Conservation (phyloP, 1,140 invertebrate genomes). For the Sycobia sp. region DNA sequence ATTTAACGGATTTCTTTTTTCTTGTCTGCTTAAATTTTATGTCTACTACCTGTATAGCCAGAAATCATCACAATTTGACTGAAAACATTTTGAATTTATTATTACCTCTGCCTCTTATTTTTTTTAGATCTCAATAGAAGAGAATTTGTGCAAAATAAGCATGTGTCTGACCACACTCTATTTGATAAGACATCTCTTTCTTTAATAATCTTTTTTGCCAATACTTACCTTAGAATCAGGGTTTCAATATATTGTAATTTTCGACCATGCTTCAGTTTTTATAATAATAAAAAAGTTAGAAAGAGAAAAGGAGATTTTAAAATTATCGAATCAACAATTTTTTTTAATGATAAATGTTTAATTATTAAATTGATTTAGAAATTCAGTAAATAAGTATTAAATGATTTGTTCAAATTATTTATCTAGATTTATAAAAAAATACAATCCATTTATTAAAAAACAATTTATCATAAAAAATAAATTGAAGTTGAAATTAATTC, state of each 20-base stretch:
- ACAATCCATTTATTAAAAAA: no score
- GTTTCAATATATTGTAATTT: conserved; percentile 1
- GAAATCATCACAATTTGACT: conserved; percentile 35
- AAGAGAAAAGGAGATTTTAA: neutral
- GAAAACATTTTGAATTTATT: conserved; percentile 37
- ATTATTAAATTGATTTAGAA: no score
- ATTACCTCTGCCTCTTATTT: conserved; percentile 45
- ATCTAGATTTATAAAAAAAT: neutral
- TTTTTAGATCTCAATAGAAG: conserved; percentile 41
- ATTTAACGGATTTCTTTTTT: neutral
- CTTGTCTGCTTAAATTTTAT: conserved; percentile 3
- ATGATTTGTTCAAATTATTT: no score
- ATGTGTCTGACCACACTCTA: conserved; percentile 49
- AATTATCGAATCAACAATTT: neutral
- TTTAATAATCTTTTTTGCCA: conserved; percentile 21
- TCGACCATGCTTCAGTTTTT: neutral
- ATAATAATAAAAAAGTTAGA: neutral
- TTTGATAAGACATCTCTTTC: conserved; percentile 25
- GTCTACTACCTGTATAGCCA: conserved; percentile 44
- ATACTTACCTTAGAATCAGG: conserved; percentile 33
- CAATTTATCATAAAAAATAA: no score
- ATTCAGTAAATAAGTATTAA: no score
- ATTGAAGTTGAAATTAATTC: no score
- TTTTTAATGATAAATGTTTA: neutral
- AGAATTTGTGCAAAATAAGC: conserved; percentile 46